Base-by-base conservation (phyloP, 2,113 vertebrate genomes). In the Lagenorhynchus albirostris region DNA sequence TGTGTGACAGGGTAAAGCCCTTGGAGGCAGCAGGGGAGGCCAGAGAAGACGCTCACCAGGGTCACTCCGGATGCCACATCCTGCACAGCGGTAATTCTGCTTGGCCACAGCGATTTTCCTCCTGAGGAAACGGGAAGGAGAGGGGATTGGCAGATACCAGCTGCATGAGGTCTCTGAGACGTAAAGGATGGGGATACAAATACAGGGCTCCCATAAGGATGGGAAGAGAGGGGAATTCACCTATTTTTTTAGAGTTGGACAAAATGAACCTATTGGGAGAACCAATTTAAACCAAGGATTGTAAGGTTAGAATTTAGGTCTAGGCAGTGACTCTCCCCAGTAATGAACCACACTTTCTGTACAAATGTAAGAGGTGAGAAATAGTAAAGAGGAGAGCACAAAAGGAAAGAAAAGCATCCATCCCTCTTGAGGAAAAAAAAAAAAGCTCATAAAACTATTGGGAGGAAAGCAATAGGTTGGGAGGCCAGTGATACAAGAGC, bases 81-180 rank as follows among this genome's bases (percentile, higher is more conserved):
- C 99, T 1, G 99, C 99, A 77, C 99, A 99, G 73, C 99, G 99
- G 96, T 99, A 99, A 98, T 99, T 99, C 98, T 99, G 99, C 97
- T 99, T 99, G 62, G 99, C 99, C 41, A 99, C 99, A 0, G 99
- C 98, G 29, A 99, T 99, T 95, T 99, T 99, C 98, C 99, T 99
- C 98, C 99, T 99, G 96, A 77, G 47, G 71, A 88, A 83, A 96
- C 67, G 36, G 2, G 8, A 81, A 98, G 58, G 97, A 80, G 85
- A 81, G 86, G 5, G 63, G 63, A 12, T 25, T 50, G 33, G 74
- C 26, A 92, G 60, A 60, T 0, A 65, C 10, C 50, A 67, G 83
- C 67, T 29, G 3, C 26, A 21, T 8, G 41, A 47, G 36, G 86
- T 41, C 33, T 36, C 20, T 7, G 15, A 31, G 31, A 18, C 20